Conservation (phyloP, 2,888 invertebrate species). For the Zaprionus lineosus region DNA sequence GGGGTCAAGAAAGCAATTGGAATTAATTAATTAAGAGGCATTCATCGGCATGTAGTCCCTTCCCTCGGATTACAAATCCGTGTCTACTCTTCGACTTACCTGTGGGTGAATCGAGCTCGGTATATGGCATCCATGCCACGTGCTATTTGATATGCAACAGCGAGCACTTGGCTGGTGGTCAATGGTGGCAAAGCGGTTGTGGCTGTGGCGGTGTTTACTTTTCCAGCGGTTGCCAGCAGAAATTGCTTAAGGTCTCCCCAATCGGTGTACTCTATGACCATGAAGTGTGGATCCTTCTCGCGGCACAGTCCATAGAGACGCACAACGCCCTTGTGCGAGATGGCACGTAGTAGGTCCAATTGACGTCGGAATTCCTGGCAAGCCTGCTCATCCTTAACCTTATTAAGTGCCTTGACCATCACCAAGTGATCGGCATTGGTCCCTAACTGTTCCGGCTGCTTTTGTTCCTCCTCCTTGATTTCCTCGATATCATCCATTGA, state of each 20-base stretch:
- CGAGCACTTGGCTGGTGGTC: constrained; percentile 86
- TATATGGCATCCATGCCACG: constrained; percentile 91
- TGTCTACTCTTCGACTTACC: constrained; percentile 83
- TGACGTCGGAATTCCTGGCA: constrained; percentile 94
- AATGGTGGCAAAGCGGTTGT: constrained; percentile 85
- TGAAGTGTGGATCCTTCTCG: constrained; percentile 92
- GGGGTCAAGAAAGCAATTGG: too few relatives aligned
- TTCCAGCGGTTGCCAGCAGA: constrained; percentile 85
- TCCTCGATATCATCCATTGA: constrained; percentile 83
- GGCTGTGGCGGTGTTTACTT: constrained; percentile 77
- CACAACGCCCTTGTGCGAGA: constrained; percentile 92
- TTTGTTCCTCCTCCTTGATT: constrained; percentile 79
- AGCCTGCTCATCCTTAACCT: constrained; percentile 89
- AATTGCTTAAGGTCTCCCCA: constrained; percentile 98
- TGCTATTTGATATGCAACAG: constrained; percentile 90
- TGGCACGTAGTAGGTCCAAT: constrained; percentile 91
- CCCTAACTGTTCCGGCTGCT: constrained; percentile 37
- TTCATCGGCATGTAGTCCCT: too few relatives aligned
- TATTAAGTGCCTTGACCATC: constrained; percentile 90
- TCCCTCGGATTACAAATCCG: too few relatives aligned
- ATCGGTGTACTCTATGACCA: constrained; percentile 95
- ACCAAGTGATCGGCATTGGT: constrained; percentile 81
- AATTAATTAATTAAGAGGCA: too few relatives aligned
- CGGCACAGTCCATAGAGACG: constrained; percentile 91
- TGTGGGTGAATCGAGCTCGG: constrained; percentile 90